Conservation (phyloP, 2,888 invertebrate genomes). For the Rhingia rostrata region DNA sequence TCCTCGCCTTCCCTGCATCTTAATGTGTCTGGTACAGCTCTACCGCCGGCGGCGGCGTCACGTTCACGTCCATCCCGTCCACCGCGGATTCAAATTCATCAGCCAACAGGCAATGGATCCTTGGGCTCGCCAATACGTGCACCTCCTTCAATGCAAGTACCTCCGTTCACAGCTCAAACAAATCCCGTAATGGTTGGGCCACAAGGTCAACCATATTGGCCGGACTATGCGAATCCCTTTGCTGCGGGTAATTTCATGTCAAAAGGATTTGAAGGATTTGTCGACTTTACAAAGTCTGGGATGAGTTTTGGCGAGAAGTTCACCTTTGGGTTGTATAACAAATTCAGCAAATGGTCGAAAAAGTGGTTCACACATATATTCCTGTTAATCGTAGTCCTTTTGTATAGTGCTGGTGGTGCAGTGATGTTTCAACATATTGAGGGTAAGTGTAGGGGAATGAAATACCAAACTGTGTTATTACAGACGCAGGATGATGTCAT, state of each 20-base stretch:
- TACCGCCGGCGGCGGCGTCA: conserved; percentile 75
- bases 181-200: conserved; percentile 63
- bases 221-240: conserved; percentile 81
- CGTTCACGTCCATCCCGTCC: conserved; percentile 79
- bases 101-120: conserved; percentile 75
- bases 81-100: conserved; percentile 81
- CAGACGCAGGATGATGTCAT: conserved; percentile 61
- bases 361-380: conserved; percentile 96
- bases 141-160: conserved; percentile 78
- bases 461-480: conserved; percentile 1
- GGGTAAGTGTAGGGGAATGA: conserved; percentile 84
- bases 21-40: conserved; percentile 36
- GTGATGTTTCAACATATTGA: conserved; percentile 91
- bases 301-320: conserved; percentile 92
- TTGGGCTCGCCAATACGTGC: conserved; percentile 75
- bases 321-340: conserved; percentile 91
- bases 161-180: conserved; percentile 78
- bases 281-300: conserved; percentile 91
- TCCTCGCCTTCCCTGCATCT: conserved; percentile 39
- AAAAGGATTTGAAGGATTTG: conserved; percentile 90
- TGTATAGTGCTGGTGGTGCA: conserved; percentile 93
- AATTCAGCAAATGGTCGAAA: conserved; percentile 89
- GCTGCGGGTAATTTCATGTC: conserved; percentile 91
- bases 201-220: conserved; percentile 80
- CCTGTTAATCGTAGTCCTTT: conserved; percentile 89